Conservation (phyloP, 35 echinoderm and acorn worm genomes). For the Holothuria glaberrima region DNA sequence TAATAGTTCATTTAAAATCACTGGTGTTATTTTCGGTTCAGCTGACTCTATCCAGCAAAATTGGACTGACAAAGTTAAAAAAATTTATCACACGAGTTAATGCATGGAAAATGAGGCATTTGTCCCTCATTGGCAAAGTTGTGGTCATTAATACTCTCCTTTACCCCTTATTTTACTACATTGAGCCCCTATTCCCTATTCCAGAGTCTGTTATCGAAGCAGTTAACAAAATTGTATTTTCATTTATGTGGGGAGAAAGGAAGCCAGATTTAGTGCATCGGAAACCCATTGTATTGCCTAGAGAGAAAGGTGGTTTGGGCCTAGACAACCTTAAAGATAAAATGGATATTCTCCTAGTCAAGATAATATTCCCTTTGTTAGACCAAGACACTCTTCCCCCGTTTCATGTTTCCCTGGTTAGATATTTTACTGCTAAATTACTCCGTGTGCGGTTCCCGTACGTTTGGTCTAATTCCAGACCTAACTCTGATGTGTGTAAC, state of each 20-base stretch:
- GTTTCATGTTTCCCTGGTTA: not conserved
- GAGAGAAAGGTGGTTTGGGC: not conserved
- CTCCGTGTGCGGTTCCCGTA: not conserved
- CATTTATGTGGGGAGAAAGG: not conserved
- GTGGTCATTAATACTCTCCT: not conserved
- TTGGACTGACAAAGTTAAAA: conserved; percentile 1
- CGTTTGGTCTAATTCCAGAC: not conserved
- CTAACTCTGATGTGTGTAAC: not conserved
- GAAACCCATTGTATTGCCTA: not conserved
- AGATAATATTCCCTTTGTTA: not conserved
- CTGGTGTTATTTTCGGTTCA: not conserved
- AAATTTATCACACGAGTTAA: not conserved
- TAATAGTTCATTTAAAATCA: not conserved
- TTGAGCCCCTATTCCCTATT: not conserved
- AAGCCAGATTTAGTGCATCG: not conserved
- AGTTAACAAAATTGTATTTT: not conserved
- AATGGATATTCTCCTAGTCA: too few relatives aligned
- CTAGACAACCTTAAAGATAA: too few relatives aligned
- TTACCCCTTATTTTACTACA: conserved; percentile 10
- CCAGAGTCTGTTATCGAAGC: not conserved
- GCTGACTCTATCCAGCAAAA: not conserved
- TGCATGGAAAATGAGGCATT: not conserved
- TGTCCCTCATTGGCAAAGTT: not conserved
- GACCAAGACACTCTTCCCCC: not conserved
- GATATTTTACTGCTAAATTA: not conserved